These are phyloP conservation scores for Hydrotaea diabolus DNA, from an alignment of 2,888 invertebrate genomes.

Conservation along the genomic window DNA sequence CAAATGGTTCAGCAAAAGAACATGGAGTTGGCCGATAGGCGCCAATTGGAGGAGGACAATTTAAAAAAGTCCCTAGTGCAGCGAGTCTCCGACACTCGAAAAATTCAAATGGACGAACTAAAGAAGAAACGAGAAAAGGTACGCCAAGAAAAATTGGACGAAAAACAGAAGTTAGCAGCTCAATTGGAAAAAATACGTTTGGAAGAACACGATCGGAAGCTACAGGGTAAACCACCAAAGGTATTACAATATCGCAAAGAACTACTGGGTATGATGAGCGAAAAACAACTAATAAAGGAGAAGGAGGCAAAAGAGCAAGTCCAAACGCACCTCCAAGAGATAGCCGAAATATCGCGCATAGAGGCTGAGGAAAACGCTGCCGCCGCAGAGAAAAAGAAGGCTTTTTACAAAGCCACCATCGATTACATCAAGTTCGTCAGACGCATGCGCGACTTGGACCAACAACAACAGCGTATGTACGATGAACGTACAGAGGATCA, in stretches of 20 bases:
- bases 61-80: slow-evolving; percentile 69
- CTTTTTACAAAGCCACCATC: slow-evolving; percentile 70
- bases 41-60: slow-evolving; percentile 69
- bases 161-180: slow-evolving; percentile 67
- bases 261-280: slow-evolving; percentile 71
- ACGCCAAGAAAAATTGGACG: slow-evolving; percentile 67
- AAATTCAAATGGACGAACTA: slow-evolving; percentile 65
- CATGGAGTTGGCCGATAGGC: slow-evolving; percentile 68
- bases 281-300: slow-evolving; percentile 59
- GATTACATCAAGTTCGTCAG: slow-evolving; percentile 75
- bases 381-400: slow-evolving; percentile 66
- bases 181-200: slow-evolving; percentile 71
- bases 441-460: slow-evolving; percentile 72
- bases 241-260: slow-evolving; percentile 71
- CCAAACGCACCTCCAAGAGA: slow-evolving; percentile 72
- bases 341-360: slow-evolving; percentile 71
- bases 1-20: slow-evolving; percentile 70
- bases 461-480: slow-evolving; percentile 72
- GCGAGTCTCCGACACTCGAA: slow-evolving; percentile 69
- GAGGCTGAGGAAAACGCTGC: slow-evolving; percentile 70
- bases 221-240: slow-evolving; percentile 29
- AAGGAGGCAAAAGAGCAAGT: slow-evolving; percentile 69
- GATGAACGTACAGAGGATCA: slow-evolving; percentile 73
- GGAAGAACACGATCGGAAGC: slow-evolving; percentile 70
- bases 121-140: slow-evolving; percentile 65